Percentiles rank a stretch among this genome's conserved stretches.
These are phyloP conservation scores for Selene dorsalis DNA, from an alignment of 2,797 vertebrate genomes.

Conservation along the genomic window DNA sequence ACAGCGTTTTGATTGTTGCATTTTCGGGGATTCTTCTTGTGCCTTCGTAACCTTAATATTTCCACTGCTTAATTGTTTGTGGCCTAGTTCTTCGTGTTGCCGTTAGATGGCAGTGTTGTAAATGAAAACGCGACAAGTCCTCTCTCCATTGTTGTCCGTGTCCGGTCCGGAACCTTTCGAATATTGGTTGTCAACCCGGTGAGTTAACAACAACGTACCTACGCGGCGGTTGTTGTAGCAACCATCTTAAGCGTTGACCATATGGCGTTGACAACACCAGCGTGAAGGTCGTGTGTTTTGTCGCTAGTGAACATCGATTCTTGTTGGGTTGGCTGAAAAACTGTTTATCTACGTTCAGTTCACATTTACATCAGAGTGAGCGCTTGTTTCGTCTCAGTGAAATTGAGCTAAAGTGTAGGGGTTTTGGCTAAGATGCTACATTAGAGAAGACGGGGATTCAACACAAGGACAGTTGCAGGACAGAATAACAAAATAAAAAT, in stretches of 20 bases:
- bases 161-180: constrained; percentile 67
- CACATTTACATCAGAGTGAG: not conserved
- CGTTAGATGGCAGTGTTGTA: constrained; percentile 48
- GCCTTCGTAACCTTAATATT: not conserved
- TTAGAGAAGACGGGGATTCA: not conserved
- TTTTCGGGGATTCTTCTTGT: not conserved
- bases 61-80: constrained; percentile 5
- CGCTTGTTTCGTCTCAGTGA: not conserved
- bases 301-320: too few relatives aligned
- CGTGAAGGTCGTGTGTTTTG: not conserved
- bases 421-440: constrained; percentile 7
- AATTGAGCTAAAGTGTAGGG: not conserved
- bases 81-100: constrained; percentile 21
- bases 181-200: not conserved
- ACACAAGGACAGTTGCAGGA: not conserved
- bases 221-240: constrained; percentile 68
- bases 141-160: constrained; percentile 24
- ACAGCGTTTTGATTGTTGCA: not conserved
- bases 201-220: constrained; percentile 17
- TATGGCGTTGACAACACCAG: too few relatives aligned
- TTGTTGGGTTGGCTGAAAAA: accelerated
- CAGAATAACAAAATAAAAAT: not conserved
- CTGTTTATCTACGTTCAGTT: not conserved
- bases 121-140: not conserved
- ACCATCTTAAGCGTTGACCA: constrained; percentile 26